These are phyloP conservation scores for Drosophila arizonae DNA, from an alignment of 1,140 invertebrate genomes.

Conservation along the genomic window DNA sequence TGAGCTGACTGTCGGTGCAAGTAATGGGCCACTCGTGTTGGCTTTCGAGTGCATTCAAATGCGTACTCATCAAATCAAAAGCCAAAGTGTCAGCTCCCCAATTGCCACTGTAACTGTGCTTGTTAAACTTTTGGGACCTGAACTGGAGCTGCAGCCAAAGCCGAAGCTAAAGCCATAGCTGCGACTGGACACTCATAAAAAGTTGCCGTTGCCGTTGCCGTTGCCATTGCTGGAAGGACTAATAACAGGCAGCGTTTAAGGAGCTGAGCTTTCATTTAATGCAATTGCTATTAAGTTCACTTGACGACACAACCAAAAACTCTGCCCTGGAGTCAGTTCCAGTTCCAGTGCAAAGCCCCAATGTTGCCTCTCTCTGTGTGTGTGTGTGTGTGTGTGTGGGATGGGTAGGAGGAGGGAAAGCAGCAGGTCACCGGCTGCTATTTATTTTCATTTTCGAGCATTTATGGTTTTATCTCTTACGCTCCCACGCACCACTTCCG, in stretches of 20 bases:
- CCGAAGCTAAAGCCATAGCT: neutral
- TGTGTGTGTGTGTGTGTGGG: neutral
- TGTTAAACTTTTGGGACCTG: neutral
- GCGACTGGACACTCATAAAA: conserved; percentile 34
- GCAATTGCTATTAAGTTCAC: conserved; percentile 77
- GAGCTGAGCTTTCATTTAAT: conserved; percentile 46
- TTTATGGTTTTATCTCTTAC: conserved; percentile 73
- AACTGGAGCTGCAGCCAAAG: neutral
- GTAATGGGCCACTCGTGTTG: conserved; percentile 39
- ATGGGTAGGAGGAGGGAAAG: conserved; percentile 3
- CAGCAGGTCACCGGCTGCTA: conserved; percentile 62
- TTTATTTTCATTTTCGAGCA: conserved; percentile 79
- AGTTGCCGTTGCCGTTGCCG: neutral
- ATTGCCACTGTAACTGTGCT: conserved; percentile 20
- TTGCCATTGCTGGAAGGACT: conserved; percentile 34
- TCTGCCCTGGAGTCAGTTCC: conserved; percentile 3
- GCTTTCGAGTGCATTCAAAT: conserved; percentile 52
- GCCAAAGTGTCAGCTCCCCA: conserved; percentile 41
- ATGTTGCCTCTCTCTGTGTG: neutral
- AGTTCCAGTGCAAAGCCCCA: conserved; percentile 10
- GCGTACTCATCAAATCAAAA: conserved; percentile 54
- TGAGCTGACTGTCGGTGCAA: conserved; percentile 29
- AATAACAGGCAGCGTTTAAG: conserved; percentile 62
- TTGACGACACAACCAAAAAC: conserved; percentile 50
- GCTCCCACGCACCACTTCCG: neutral